Percentiles rank a stretch among this genome's conserved stretches.
Evolutionary conservation across 2,797 vertebrate genomes (phyloP).

Genomic region (Bovichtus variegatus): DNA sequence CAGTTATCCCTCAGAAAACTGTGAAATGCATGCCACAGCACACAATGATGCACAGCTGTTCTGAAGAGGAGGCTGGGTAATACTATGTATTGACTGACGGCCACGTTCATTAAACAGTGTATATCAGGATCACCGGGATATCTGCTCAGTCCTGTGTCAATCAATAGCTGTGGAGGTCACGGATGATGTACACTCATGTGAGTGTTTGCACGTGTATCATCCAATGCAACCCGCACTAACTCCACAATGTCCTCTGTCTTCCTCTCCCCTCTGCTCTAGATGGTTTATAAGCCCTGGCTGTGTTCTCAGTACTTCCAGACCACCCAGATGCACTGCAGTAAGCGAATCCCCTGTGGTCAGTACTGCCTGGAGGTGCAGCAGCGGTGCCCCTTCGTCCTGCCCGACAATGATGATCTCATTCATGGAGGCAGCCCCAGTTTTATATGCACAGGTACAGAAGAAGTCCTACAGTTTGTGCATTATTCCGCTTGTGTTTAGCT

Average conservation of each 20-base stretch:
- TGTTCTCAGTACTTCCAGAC: constrained; percentile 99
- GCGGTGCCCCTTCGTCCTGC: constrained; percentile 98
- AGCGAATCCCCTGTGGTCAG: constrained; percentile 98
- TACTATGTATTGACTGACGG: constrained; percentile 39
- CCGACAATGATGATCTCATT: constrained; percentile 98
- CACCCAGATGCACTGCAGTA: constrained; percentile 97
- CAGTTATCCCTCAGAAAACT: background rate
- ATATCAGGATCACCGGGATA: constrained; percentile 53
- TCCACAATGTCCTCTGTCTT: constrained; percentile 61
- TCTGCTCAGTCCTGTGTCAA: constrained; percentile 49
- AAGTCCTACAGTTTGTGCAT: background rate
- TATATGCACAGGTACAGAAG: constrained; percentile 96
- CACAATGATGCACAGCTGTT: background rate
- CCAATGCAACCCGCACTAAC: constrained; percentile 47
- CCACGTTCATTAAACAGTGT: constrained; percentile 54
- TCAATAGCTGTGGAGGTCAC: constrained; percentile 70
- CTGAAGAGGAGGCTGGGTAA: constrained; percentile 16
- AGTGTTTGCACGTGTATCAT: constrained; percentile 35
- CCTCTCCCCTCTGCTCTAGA: constrained; percentile 76
- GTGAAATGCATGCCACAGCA: background rate
- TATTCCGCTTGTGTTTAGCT: constrained; percentile 2
- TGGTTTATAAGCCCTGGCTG: constrained; percentile 99
- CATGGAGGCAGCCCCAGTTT: constrained; percentile 99
- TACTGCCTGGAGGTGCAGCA: constrained; percentile 99
- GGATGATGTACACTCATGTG: constrained; percentile 50